phyloP scores from a whole-genome alignment of 92 coral and sea anemone species.

The Hydrozoanthus gracilis region DNA sequence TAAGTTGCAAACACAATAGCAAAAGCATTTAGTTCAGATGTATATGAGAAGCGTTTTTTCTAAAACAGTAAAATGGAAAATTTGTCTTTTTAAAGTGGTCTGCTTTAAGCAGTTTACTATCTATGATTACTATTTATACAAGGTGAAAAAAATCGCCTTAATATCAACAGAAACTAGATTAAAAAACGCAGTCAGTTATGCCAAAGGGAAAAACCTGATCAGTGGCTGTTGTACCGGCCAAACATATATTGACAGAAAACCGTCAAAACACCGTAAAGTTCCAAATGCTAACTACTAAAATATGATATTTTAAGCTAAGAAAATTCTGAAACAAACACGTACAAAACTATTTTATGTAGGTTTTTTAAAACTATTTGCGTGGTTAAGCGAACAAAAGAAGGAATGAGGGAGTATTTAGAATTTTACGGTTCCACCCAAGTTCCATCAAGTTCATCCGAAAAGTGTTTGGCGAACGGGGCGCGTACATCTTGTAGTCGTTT shows the following conservation, averaged over 20 bases:
- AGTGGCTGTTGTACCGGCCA: too few relatives aligned
- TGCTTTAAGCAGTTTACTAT: constrained; percentile 21
- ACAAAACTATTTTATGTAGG: too few relatives aligned
- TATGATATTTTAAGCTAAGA: neutral
- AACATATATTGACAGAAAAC: neutral
- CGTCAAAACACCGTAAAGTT: neutral
- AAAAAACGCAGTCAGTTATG: too few relatives aligned
- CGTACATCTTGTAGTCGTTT: neutral
- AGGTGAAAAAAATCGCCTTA: neutral
- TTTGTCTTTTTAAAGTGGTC: neutral
- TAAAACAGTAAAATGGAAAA: neutral
- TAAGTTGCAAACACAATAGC: too few relatives aligned
- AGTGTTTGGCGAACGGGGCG: neutral
- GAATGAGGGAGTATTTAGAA: neutral
- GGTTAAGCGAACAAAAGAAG: neutral
- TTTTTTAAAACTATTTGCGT: too few relatives aligned
- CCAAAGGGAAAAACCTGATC: neutral
- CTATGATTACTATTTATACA: neutral
- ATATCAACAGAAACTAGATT: neutral
- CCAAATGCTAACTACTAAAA: neutral
- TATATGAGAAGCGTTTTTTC: neutral
- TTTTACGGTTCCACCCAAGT: neutral
- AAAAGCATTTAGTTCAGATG: too few relatives aligned
- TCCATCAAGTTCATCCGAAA: neutral
- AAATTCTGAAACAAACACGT: neutral